phyloP scores from a whole-genome alignment of 2,113 vertebrate genomes.

The Danionella cerebrum region DNA sequence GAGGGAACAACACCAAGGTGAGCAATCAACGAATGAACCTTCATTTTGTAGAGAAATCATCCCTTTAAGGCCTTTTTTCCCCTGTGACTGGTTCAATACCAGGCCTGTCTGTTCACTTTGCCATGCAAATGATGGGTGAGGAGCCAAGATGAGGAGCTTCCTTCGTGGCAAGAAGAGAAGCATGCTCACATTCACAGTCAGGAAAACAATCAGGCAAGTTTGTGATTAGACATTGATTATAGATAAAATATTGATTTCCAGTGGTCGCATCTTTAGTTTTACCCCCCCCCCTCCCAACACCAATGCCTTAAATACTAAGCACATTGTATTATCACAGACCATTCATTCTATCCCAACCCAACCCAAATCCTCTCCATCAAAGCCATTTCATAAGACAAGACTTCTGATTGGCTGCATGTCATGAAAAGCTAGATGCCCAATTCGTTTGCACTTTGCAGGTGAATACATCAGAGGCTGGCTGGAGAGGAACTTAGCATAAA shows the following conservation, averaged over 20 bases:
- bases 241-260: neutral
- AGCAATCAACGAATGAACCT: too few relatives aligned
- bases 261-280: neutral
- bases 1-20: too few relatives aligned
- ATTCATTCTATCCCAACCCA: neutral
- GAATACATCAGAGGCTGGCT: slow-evolving; percentile 42
- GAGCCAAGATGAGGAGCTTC: neutral
- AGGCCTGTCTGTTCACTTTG: neutral
- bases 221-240: neutral
- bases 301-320: slow-evolving; percentile 12
- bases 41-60: too few relatives aligned
- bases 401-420: neutral
- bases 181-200: neutral
- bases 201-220: neutral
- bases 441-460: neutral
- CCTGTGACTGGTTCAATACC: neutral
- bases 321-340: too few relatives aligned
- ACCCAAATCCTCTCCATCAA: slow-evolving; percentile 53
- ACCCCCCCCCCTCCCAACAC: slow-evolving; percentile 11
- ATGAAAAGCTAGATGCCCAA: neutral
- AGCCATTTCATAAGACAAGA: slow-evolving; percentile 29
- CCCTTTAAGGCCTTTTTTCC: too few relatives aligned
- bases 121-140: slow-evolving; percentile 6
- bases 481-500: slow-evolving; percentile 42
- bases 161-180: neutral